phyloP scores from a whole-genome alignment of 2,113 vertebrate species.

The Urocitellus parryii region DNA sequence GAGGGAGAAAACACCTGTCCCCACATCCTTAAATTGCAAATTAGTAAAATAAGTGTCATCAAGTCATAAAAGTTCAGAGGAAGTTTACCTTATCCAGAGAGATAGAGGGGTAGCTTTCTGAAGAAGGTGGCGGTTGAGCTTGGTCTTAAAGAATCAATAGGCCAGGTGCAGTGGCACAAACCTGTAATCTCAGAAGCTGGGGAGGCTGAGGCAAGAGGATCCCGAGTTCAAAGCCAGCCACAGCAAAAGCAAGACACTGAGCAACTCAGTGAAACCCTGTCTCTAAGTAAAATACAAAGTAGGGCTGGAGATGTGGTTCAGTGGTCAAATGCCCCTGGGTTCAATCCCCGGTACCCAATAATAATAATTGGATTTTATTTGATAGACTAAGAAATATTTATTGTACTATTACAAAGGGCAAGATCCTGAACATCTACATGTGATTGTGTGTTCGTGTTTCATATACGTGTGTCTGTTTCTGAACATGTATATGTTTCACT shows the following conservation, averaged over 20 bases:
- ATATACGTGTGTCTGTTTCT: not conserved
- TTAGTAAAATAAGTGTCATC: not conserved
- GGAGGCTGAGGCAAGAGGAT: too few relatives aligned
- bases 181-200: too few relatives aligned
- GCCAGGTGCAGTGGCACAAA: too few relatives aligned
- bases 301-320: too few relatives aligned
- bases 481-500: not conserved
- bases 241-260: too few relatives aligned
- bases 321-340: too few relatives aligned
- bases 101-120: not conserved
- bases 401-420: not conserved
- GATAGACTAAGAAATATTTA: not conserved
- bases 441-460: not conserved
- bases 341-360: too few relatives aligned
- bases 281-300: too few relatives aligned
- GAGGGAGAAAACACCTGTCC: not conserved
- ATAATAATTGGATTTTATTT: constrained; percentile 4
- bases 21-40: not conserved
- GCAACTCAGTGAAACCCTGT: too few relatives aligned
- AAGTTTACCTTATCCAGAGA: not conserved
- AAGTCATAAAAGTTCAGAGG: constrained; percentile 4
- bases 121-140: not conserved
- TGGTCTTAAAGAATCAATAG: constrained; percentile 9
- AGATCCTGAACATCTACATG: not conserved
- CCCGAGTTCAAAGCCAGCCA: too few relatives aligned